phyloP scores from a whole-genome alignment of 2,888 invertebrate species.

The Panorpa germanica region DNA sequence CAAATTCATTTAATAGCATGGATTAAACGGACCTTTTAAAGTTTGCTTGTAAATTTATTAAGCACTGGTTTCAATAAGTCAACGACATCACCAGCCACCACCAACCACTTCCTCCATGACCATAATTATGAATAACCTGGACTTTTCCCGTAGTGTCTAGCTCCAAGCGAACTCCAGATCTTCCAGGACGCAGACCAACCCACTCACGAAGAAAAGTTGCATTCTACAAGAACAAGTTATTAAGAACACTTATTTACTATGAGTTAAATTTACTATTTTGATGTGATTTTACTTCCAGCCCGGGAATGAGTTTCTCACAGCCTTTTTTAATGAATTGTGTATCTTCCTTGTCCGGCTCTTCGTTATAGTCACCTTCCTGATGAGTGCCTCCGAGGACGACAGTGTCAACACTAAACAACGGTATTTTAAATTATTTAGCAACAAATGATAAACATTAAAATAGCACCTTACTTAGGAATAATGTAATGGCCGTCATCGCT shows the following conservation, averaged over 20 bases:
- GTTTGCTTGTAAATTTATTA: no score
- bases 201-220: constrained; percentile 35
- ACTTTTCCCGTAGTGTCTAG: constrained; percentile 32
- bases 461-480: constrained; percentile 59
- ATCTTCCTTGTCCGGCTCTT: constrained; percentile 30
- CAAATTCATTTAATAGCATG: no score
- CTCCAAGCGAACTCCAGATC: constrained; percentile 43
- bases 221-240: no score
- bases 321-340: constrained; percentile 39
- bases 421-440: constrained; percentile 3
- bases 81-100: constrained; percentile 46
- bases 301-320: constrained; percentile 38
- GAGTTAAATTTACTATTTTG: no score
- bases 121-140: constrained; percentile 63
- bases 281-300: no score
- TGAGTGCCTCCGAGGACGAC: constrained; percentile 63
- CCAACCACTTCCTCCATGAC: constrained; percentile 72
- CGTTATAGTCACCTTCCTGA: constrained; percentile 41
- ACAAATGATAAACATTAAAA: constrained; percentile 6
- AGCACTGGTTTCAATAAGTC: no score
- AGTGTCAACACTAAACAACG: constrained; percentile 28
- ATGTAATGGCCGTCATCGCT: constrained; percentile 44
- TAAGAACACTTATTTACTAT: no score
- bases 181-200: constrained; percentile 57
- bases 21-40: no score